These are phyloP conservation scores for Eulacestoma nigropectus DNA, from an alignment of 2,113 vertebrate genomes.

Conservation along the genomic window DNA sequence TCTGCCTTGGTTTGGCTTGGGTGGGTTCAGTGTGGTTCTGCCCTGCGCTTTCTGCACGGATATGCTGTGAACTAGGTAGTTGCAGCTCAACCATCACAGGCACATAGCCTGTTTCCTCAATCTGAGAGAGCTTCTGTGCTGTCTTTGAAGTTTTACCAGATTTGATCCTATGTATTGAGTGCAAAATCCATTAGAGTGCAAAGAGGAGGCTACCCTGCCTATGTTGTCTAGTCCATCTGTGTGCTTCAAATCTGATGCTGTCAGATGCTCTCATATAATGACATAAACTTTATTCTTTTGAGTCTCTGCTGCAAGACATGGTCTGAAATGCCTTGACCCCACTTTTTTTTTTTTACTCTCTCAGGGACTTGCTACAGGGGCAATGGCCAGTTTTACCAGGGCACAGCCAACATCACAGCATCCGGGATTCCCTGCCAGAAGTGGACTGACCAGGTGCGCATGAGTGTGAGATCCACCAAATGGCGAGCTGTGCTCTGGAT, in stretches of 20 bases:
- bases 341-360: neutral
- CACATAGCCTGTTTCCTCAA: fast-evolving
- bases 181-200: neutral
- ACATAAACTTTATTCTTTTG: neutral
- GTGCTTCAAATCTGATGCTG: neutral
- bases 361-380: constrained; percentile 82
- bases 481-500: fast-evolving
- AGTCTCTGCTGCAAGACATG: neutral
- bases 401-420: constrained; percentile 72
- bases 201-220: neutral
- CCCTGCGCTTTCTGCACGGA: neutral
- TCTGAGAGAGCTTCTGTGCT: neutral
- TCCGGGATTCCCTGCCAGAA: constrained; percentile 83
- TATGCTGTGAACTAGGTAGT: neutral
- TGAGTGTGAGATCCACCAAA: neutral
- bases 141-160: neutral
- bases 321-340: neutral
- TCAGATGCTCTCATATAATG: fast-evolving
- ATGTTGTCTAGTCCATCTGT: neutral
- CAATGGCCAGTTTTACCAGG: constrained; percentile 84
- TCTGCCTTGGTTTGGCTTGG: neutral
- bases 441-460: constrained; percentile 82
- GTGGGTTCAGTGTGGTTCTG: neutral
- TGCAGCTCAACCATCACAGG: neutral
- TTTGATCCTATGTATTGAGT: neutral